A percentile compares a stretch with the other conserved stretches of the same genome.
phyloP scores from a whole-genome alignment of 1,140 invertebrate species.

The Tetragnatha versicolor region DNA sequence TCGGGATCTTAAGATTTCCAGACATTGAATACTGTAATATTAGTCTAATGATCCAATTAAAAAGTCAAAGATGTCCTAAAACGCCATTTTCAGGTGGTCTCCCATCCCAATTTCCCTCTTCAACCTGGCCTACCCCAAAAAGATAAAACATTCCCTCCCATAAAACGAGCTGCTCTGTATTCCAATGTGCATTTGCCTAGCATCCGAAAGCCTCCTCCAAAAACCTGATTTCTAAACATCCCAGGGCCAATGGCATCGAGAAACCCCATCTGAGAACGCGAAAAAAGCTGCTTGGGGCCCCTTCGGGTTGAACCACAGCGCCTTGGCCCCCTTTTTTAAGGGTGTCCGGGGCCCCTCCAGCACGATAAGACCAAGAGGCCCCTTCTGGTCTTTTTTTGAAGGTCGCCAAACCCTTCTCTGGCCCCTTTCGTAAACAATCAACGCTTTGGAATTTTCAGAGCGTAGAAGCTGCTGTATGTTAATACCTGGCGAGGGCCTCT shows the following conservation, averaged over 20 bases:
- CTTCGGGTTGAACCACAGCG: neutral
- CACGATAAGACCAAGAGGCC: slow-evolving; percentile 42
- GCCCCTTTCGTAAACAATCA: slow-evolving; percentile 48
- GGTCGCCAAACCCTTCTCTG: slow-evolving; percentile 26
- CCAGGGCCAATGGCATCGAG: slow-evolving; percentile 41
- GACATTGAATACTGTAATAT: no score
- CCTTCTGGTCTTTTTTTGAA: slow-evolving; percentile 35
- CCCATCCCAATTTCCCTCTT: no score
- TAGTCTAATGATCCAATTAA: no score
- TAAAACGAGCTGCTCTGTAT: no score
- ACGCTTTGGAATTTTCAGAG: slow-evolving; percentile 26
- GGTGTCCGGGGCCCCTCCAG: slow-evolving; percentile 32
- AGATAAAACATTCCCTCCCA: no score
- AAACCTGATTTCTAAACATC: slow-evolving; percentile 50
- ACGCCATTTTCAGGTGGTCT: no score
- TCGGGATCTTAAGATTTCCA: no score
- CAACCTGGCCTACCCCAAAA: no score
- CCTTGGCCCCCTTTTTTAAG: slow-evolving; percentile 37
- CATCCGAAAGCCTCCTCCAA: neutral
- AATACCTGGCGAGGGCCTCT: no score
- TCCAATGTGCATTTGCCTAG: no score
- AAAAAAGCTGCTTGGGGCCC: slow-evolving; percentile 20
- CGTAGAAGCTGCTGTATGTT: no score
- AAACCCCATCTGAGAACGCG: slow-evolving; percentile 16
- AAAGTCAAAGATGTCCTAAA: no score